Conservation (phyloP, 2,888 invertebrate genomes). For the Hypena proboscidalis region DNA sequence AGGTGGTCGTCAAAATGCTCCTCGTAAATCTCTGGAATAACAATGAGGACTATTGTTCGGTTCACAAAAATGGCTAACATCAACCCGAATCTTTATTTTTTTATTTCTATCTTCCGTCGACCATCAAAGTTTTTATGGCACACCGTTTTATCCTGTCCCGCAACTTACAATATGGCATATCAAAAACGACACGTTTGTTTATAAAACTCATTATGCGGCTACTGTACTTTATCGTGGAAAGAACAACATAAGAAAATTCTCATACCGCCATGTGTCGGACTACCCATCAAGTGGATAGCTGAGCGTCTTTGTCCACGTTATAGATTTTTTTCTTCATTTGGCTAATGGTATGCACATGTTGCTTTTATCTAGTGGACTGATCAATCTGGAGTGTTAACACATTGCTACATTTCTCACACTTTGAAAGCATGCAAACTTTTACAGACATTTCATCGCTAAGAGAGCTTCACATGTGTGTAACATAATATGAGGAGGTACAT, state of each 20-base stretch:
- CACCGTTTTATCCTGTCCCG: background rate
- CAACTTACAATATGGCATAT: background rate
- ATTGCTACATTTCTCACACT: conserved; percentile 26
- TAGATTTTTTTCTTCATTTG: conserved; percentile 41
- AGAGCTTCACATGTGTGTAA: no score
- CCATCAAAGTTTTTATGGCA: conserved; percentile 7
- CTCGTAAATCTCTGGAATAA: conserved; percentile 44
- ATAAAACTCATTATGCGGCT: conserved; percentile 7
- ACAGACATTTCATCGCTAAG: no score
- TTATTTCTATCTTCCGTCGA: conserved; percentile 14
- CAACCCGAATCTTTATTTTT: conserved; percentile 14
- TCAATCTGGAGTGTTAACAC: conserved; percentile 42
- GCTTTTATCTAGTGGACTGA: conserved; percentile 15
- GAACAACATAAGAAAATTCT: conserved; percentile 56
- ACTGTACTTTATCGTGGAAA: conserved; percentile 52
- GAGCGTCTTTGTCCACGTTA: conserved; percentile 34
- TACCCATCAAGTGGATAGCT: conserved; percentile 60
- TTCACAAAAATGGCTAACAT: conserved; percentile 39
- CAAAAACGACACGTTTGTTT: conserved; percentile 1
- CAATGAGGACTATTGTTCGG: conserved; percentile 49
- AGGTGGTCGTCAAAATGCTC: conserved; percentile 32
- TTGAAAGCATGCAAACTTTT: background rate
- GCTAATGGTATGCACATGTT: conserved; percentile 50
- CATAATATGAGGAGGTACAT: no score
- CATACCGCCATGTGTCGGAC: conserved; percentile 62